phyloP scores from a whole-genome alignment of 2,113 vertebrate genomes.

The Rousettus leschenaultii region DNA sequence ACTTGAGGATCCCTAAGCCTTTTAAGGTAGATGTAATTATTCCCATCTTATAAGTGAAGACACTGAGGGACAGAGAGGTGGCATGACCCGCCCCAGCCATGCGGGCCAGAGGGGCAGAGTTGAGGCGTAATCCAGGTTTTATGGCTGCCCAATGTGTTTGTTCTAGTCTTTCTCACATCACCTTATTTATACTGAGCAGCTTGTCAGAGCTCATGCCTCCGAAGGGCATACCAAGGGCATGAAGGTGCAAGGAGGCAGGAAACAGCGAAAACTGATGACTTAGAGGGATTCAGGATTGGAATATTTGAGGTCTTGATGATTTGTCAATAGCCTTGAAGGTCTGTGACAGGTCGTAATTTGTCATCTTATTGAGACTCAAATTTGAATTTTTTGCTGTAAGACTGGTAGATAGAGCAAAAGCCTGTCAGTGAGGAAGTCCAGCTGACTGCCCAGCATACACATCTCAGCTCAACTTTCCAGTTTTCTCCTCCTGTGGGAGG shows the following conservation, averaged over 20 bases:
- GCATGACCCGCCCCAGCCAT: not conserved
- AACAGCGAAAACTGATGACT: not conserved
- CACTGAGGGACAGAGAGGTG: not conserved
- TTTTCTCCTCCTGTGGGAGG: not conserved
- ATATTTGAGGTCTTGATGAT: not conserved
- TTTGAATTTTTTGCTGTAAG: not conserved
- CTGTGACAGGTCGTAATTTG: not conserved
- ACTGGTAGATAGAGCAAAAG: not conserved
- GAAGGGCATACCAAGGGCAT: not conserved
- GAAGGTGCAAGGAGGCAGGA: not conserved
- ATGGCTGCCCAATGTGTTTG: not conserved
- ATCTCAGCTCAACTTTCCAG: not conserved
- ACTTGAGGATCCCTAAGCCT: not conserved
- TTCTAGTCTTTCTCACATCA: fast-evolving
- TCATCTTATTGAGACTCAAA: not conserved
- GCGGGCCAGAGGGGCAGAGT: not conserved
- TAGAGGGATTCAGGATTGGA: not conserved
- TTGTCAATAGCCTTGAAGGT: not conserved
- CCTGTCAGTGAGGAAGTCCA: not conserved
- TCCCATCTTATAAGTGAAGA: not conserved
- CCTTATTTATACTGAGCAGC: not conserved
- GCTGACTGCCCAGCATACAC: fast-evolving
- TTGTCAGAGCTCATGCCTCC: not conserved
- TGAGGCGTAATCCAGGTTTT: not conserved
- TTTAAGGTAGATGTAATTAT: not conserved